phyloP scores from a whole-genome alignment of 2,113 vertebrate genomes.

The Microcebus tavaratra region DNA sequence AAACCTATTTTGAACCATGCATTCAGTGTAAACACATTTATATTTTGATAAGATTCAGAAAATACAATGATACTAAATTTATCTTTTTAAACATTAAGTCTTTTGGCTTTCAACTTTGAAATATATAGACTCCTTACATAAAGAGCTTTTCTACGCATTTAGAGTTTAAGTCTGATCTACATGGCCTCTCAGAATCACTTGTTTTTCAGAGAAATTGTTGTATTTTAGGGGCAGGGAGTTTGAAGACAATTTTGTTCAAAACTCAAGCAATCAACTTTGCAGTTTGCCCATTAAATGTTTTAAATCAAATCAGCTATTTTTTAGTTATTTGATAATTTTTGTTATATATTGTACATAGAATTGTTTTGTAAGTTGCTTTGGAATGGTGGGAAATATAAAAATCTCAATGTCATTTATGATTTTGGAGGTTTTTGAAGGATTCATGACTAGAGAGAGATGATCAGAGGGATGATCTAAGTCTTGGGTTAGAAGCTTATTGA shows the following conservation, averaged over 20 bases:
- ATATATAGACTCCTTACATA: not conserved
- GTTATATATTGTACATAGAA: not conserved
- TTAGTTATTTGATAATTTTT: slow-evolving; percentile 29
- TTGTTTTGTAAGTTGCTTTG: slow-evolving; percentile 17
- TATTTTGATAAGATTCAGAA: slow-evolving; percentile 36
- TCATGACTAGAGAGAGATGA: not conserved
- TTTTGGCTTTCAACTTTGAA: slow-evolving; percentile 16
- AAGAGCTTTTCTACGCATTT: not conserved
- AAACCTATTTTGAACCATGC: not conserved
- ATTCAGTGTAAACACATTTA: not conserved
- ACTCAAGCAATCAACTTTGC: not conserved
- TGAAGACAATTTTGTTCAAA: not conserved
- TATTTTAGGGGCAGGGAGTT: not conserved
- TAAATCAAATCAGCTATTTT: not conserved
- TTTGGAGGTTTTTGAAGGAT: not conserved
- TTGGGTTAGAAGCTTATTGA: not conserved
- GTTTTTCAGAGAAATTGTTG: not conserved
- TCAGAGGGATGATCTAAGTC: not conserved
- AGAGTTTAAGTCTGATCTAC: not conserved
- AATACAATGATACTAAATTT: not conserved
- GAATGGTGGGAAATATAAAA: not conserved
- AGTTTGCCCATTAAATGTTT: not conserved
- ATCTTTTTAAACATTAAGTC: not conserved
- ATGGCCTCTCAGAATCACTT: not conserved
- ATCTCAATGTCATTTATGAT: not conserved